Conservation (phyloP, 2,113 vertebrate genomes). For the Cololabis saira region DNA sequence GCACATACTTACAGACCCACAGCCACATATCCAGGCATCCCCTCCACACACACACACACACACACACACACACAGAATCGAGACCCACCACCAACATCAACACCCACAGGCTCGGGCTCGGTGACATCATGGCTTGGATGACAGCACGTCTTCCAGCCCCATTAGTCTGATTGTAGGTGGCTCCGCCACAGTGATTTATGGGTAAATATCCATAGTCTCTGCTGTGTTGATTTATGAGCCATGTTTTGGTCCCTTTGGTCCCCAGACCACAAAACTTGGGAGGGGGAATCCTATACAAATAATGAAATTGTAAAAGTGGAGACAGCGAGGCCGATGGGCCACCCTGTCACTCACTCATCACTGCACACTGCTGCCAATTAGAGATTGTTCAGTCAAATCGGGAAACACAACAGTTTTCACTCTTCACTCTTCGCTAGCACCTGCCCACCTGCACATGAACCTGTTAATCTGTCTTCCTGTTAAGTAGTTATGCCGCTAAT, state of each 20-base stretch:
- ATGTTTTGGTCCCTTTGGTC: conserved; percentile 75
- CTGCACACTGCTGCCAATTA: conserved; percentile 24
- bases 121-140: conserved; percentile 84
- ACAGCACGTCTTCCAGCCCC: conserved; percentile 84
- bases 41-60: conserved; percentile 6
- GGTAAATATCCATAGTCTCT: conserved; percentile 77
- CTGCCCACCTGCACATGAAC: conserved; percentile 5
- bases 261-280: conserved; percentile 73
- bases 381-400: conserved; percentile 33
- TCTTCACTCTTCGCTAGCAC: neutral
- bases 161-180: conserved; percentile 84
- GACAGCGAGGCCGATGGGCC: conserved; percentile 41
- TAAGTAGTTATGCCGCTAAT: neutral
- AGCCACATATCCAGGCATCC: conserved; percentile 46
- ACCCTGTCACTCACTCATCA: conserved; percentile 56
- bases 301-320: conserved; percentile 74
- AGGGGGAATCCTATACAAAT: conserved; percentile 70
- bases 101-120: conserved; percentile 67
- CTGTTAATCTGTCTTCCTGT: neutral
- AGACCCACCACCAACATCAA: conserved; percentile 71
- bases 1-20: conserved; percentile 22
- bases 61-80: conserved; percentile 34
- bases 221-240: conserved; percentile 78
- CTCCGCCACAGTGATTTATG: conserved; percentile 82
- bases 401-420: neutral